phyloP scores from a whole-genome alignment of 2,113 vertebrate genomes.

The Stigmatopora nigra region DNA sequence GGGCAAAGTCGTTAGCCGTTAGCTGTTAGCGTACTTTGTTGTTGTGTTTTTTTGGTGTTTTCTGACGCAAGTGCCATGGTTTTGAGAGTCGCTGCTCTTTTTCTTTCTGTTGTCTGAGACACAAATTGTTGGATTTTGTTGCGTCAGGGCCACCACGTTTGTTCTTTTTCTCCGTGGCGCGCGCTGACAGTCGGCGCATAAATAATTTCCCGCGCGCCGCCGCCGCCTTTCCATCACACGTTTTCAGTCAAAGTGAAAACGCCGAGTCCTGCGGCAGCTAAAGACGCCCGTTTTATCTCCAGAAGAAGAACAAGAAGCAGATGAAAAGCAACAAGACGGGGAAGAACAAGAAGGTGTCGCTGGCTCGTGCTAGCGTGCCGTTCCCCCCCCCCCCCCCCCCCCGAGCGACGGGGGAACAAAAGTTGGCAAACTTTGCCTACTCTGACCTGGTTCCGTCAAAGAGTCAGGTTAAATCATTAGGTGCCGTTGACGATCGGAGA shows the following conservation, averaged over 20 bases:
- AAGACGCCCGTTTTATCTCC: not conserved
- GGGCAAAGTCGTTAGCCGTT: too few species aligned
- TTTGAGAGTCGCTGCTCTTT: not conserved
- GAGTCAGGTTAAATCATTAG: not conserved
- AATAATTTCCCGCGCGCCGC: not conserved
- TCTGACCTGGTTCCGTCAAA: not conserved
- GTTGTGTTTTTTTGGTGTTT: not conserved
- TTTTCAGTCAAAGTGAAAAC: not conserved
- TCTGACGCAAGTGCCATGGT: not conserved
- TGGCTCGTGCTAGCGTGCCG: not conserved
- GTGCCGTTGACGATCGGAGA: too few species aligned
- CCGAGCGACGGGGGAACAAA: not conserved
- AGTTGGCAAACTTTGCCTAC: not conserved
- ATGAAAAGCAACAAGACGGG: not conserved
- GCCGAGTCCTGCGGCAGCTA: not conserved
- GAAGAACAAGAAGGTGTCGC: not conserved
- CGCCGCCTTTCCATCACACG: not conserved
- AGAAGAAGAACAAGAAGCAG: not conserved
- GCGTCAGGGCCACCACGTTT: not conserved
- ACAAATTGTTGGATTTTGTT: constrained; percentile 1
- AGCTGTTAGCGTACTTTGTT: not conserved
- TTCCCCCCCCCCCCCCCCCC: too few species aligned
- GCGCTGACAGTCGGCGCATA: constrained; percentile 2
- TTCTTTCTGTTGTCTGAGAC: not conserved
- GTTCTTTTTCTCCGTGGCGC: not conserved